Base-by-base conservation (phyloP, 2,888 invertebrate species). In the Hydriomena furcata region DNA sequence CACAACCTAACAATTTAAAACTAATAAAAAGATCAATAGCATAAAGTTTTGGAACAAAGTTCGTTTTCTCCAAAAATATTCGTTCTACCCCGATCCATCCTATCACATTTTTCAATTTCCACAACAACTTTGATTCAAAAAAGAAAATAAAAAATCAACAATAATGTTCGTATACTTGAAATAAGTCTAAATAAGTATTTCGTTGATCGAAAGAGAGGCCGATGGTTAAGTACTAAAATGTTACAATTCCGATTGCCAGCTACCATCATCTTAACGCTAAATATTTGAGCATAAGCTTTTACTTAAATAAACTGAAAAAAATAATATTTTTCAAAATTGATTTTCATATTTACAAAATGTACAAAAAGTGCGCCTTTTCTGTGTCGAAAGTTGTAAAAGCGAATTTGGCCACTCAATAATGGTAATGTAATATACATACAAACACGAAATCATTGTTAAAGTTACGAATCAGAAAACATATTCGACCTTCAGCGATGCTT, bases 241-340 rank as follows among this genome's bases (percentile, higher is more conserved):
- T 61, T 59, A 57, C 61, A 68, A 70, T 53, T 57, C 54, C 56
- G 32, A 51, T 53, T 47, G 37, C 42, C 44, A 45, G 38, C 40
- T 49, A 41, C 35, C 42, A 59, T 56, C 44, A 20, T 47, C 61
- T 60, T 61, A 61, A 51, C 44, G 44, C 53, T 61, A 61, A 78
- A 80, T 81, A 87, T 83, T 90, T 90, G 89, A 90, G 90, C 90
- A 86, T 79, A 89, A 87, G 89, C 88, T 83, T 43, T 78, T 82
- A 82, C 76, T 79, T 79, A 85, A 81, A 62, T 71, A 78, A 80
- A 78, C 69, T 71, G 78, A 77, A 76, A 75, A 72, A 71, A 66
- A 60, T 63, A 73, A 81, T 74, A 76, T 74, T 73, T 71, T 61
- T 75, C 75, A 81, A 86, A 85, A 85, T 76, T 70, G 65, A 63